A percentile compares a stretch with the other conserved stretches of the same genome.
These are phyloP conservation scores for Melolontha melolontha DNA, from an alignment of 2,888 invertebrate species.

Conservation along the genomic window DNA sequence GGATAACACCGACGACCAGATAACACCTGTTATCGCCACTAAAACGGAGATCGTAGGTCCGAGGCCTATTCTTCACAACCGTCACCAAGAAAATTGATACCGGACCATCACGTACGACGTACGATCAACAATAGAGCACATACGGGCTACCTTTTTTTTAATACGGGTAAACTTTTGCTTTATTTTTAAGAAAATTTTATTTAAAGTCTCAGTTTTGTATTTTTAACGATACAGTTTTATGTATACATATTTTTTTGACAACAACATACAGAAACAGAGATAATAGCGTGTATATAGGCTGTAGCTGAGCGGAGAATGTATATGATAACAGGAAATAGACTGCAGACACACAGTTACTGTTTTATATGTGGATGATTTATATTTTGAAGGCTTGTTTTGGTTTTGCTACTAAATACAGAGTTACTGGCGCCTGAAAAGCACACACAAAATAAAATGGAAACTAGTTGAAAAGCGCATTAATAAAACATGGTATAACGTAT, in stretches of 20 bases:
- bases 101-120: not conserved
- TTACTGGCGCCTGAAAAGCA: slow-evolving; percentile 51
- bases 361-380: not conserved
- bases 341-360: slow-evolving; percentile 1
- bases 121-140: too few species aligned
- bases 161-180: too few species aligned
- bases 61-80: slow-evolving; percentile 9
- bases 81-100: slow-evolving; percentile 20
- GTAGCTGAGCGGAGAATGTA: not conserved
- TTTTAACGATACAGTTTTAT: not conserved
- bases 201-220: too few species aligned
- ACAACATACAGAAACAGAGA: not conserved
- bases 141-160: too few species aligned
- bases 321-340: not conserved
- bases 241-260: slow-evolving; percentile 3
- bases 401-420: slow-evolving; percentile 19
- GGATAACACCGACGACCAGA: slow-evolving; percentile 5
- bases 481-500: not conserved
- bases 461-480: not conserved
- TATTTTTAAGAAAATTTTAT: too few species aligned
- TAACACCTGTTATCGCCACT: slow-evolving; percentile 49
- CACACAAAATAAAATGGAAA: slow-evolving; percentile 33
- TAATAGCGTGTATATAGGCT: not conserved
- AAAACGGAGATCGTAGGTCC: slow-evolving; percentile 1
- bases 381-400: too few species aligned